A percentile compares a stretch with the other conserved stretches of the same genome.
Conservation (phyloP, 2,113 vertebrate species). For the Oreamnos americanus region DNA sequence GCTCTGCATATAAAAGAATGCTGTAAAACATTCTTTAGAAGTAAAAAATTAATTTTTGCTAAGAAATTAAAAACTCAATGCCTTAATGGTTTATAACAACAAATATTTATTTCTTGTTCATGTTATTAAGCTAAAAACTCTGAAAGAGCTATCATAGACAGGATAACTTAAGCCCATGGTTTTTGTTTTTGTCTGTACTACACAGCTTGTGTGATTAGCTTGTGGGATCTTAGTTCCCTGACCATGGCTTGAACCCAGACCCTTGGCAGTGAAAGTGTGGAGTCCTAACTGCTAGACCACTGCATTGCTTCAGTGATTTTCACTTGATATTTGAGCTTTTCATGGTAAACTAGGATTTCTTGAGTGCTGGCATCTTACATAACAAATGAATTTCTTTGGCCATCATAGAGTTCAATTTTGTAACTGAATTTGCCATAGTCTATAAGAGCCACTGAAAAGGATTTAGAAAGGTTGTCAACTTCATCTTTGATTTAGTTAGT, state of each 20-base stretch:
- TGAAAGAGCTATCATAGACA: neutral
- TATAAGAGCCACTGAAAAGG: neutral
- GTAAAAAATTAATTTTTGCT: neutral
- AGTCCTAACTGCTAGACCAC: neutral
- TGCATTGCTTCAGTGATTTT: neutral
- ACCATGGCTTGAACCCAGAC: neutral
- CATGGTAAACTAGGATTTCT: neutral
- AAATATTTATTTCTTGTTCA: slow-evolving; percentile 32
- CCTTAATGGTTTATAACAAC: neutral
- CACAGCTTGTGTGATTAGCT: neutral
- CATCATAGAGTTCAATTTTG: neutral
- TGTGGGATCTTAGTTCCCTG: neutral
- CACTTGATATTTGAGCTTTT: neutral
- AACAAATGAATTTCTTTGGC: neutral
- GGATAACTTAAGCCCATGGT: neutral
- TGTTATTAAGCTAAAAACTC: neutral
- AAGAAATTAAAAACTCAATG: neutral
- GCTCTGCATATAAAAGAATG: neutral
- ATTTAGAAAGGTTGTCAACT: neutral
- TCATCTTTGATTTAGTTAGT: slow-evolving; percentile 31
- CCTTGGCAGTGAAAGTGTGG: neutral
- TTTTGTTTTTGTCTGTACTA: neutral
- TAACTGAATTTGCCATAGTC: slow-evolving; percentile 10
- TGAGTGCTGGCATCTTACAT: neutral
- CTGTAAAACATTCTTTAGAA: neutral